A percentile compares a stretch with the other conserved stretches of the same genome.
Conservation (phyloP, 2,888 invertebrate genomes). For the Polyommatus icarus region DNA sequence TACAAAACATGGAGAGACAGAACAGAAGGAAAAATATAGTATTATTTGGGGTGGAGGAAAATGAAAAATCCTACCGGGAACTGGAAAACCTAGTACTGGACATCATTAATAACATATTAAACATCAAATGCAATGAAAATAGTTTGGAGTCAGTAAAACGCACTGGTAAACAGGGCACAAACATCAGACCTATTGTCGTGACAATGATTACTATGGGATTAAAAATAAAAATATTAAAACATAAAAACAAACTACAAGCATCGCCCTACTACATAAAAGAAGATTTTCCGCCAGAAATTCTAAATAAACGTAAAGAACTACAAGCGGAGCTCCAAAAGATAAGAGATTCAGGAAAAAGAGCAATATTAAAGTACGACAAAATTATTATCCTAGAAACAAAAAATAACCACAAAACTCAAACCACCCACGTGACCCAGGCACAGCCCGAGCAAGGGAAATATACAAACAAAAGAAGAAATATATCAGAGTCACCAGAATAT, state of each 20-base stretch:
- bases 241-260: conserved; percentile 34
- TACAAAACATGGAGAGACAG: background rate
- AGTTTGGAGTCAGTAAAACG: conserved; percentile 39
- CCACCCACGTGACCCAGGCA: too few relatives aligned
- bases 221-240: conserved; percentile 37
- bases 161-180: conserved; percentile 40
- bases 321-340: conserved; percentile 35
- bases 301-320: conserved; percentile 36
- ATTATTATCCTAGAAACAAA: conserved; percentile 32
- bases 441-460: background rate
- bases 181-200: conserved; percentile 39
- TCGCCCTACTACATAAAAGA: conserved; percentile 37
- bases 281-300: conserved; percentile 31
- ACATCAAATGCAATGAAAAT: conserved; percentile 35
- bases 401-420: conserved; percentile 22
- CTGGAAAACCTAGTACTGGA: conserved; percentile 30
- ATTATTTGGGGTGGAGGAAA: background rate
- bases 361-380: conserved; percentile 39
- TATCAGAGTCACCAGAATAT: conserved; percentile 31
- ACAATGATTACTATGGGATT: conserved; percentile 38
- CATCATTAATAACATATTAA: conserved; percentile 39
- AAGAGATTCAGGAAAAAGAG: conserved; percentile 35
- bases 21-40: background rate
- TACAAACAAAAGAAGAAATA: conserved; percentile 22
- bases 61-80: conserved; percentile 13